Evolutionary conservation across 2,888 invertebrate species (phyloP).

Genomic region (Drosophila anomelani): DNA sequence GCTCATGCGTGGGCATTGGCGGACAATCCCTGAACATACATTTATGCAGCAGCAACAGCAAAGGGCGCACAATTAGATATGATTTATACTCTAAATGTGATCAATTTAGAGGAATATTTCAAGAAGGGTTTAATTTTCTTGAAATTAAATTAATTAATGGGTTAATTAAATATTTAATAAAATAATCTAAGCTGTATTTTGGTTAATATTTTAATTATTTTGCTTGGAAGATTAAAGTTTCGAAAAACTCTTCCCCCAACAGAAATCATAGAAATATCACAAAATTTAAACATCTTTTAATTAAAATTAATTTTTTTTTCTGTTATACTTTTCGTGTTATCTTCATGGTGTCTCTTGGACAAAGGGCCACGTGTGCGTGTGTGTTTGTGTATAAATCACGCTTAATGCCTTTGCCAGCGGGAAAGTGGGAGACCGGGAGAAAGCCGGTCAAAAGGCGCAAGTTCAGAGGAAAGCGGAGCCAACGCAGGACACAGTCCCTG

Average conservation of each 20-base stretch:
- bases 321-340: neutral
- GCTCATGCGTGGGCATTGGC: slow-evolving; percentile 58
- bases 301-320: no score
- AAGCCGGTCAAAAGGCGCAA: slow-evolving; percentile 7
- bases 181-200: neutral
- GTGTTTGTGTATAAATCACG: slow-evolving; percentile 64
- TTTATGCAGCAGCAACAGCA: slow-evolving; percentile 3
- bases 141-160: neutral
- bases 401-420: slow-evolving; percentile 57
- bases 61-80: neutral
- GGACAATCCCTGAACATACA: slow-evolving; percentile 17
- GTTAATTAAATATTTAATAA: neutral
- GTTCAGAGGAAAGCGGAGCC: slow-evolving; percentile 7
- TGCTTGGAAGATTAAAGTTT: neutral
- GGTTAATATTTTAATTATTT: neutral
- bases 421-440: slow-evolving; percentile 1
- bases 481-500: slow-evolving; percentile 7
- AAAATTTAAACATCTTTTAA: neutral
- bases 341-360: neutral
- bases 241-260: neutral
- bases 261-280: neutral
- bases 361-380: slow-evolving; percentile 20
- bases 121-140: neutral
- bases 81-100: no score
- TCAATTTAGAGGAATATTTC: neutral